A percentile compares a stretch with the other conserved stretches of the same genome.
These are phyloP conservation scores for Lucifuga dentata DNA, from an alignment of 2,113 vertebrate genomes.

Conservation along the genomic window DNA sequence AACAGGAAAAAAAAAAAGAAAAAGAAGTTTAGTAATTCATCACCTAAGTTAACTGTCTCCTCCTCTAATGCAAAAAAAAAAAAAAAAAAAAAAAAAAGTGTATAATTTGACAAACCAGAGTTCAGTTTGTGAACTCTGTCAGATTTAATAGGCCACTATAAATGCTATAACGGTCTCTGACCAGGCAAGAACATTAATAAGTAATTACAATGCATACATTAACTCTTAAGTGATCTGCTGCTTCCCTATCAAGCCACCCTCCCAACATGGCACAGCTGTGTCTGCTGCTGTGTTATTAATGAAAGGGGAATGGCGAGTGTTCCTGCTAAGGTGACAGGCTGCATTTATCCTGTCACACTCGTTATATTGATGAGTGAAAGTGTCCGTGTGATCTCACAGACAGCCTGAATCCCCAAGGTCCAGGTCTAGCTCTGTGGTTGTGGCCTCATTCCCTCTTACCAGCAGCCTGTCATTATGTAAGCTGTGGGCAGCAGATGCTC, in stretches of 20 bases:
- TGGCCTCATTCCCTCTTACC: conserved; percentile 21
- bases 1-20: no score
- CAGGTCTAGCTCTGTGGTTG: conserved; percentile 28
- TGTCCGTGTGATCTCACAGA: conserved; percentile 27
- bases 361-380: conserved; percentile 21
- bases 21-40: background rate
- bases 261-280: conserved; percentile 26
- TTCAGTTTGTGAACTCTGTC: conserved; percentile 14
- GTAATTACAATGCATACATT: conserved; percentile 35
- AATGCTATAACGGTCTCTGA: conserved; percentile 28
- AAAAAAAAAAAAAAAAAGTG: no score
- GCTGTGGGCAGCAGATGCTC: conserved; percentile 46
- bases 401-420: conserved; percentile 17
- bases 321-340: conserved; percentile 41
- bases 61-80: background rate
- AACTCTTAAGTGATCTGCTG: conserved; percentile 40
- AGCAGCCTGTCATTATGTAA: conserved; percentile 38
- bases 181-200: conserved; percentile 55
- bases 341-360: conserved; percentile 22
- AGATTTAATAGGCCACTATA: conserved; percentile 31
- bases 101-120: no score
- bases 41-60: background rate
- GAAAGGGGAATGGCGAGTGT: conserved; percentile 21
- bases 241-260: conserved; percentile 41
- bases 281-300: conserved; percentile 55